These are phyloP conservation scores for Channallabes apus DNA, from an alignment of 2,797 vertebrate genomes.

Conservation along the genomic window DNA sequence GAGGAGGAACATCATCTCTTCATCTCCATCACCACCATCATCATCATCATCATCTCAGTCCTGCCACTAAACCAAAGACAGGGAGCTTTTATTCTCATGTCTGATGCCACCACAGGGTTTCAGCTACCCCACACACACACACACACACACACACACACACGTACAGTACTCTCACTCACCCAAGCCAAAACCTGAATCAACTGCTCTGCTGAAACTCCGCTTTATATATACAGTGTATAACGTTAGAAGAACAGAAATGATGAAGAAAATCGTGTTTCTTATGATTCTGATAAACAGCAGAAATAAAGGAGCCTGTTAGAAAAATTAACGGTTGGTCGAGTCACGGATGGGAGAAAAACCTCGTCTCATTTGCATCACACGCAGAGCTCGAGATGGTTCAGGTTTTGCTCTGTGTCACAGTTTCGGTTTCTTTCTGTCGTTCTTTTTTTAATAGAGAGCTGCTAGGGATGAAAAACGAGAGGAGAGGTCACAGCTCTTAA, in stretches of 20 bases:
- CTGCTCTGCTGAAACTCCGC: conserved; percentile 10
- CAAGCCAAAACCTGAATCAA: background rate
- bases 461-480: background rate
- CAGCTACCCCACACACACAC: background rate
- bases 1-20: conserved; percentile 72
- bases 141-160: background rate
- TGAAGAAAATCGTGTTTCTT: background rate
- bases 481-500: background rate
- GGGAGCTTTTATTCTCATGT: conserved; percentile 65
- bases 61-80: conserved; percentile 68
- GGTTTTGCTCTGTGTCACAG: conserved; percentile 54
- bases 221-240: background rate
- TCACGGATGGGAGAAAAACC: conserved; percentile 38
- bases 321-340: conserved; percentile 12
- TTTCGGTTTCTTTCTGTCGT: conserved; percentile 55
- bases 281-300: conserved; percentile 7
- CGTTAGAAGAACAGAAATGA: background rate
- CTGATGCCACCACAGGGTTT: conserved; percentile 56
- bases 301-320: background rate
- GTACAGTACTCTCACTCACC: background rate
- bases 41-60: conserved; percentile 41
- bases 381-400: conserved; percentile 12
- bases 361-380: conserved; percentile 51
- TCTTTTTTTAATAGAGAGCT: conserved; percentile 41
- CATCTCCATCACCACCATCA: conserved; percentile 42